Base-by-base conservation (phyloP, 1,140 invertebrate species). In the Fragariocoptes setiger region DNA sequence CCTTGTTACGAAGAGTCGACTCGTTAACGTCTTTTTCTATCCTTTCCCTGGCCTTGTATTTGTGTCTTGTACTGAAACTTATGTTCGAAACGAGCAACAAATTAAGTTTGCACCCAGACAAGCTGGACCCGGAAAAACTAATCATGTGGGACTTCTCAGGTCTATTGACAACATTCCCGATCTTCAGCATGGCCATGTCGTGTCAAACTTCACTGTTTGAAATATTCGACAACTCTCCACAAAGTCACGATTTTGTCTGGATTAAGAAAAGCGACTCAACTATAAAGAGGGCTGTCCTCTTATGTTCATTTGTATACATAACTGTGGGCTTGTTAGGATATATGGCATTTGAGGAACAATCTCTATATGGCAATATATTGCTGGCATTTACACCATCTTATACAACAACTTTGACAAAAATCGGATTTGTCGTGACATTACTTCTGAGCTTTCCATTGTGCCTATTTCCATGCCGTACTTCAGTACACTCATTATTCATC, bases 201-300 rank as follows among this genome's bases (percentile, higher is more conserved):
- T 90, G 83, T 62, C 83, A 92, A 64, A 85, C 80, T 67, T 85
- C 94, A 62, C 57, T 94, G 20, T 94, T 95, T 62, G 76, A 86
- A 56, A 75, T 94, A 43, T 92, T 86, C 55, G 80, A 88, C 48
- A 70, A 72, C 5, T 19, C 47, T 18, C 14, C 41, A 20, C 5
- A 40, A 19, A 44, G 42, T 2, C 62, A 88, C 20, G 74, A 77
- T 2, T 79, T 80, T 52, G 69, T 75, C 21, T 76, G 76, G 12
- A 54, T 88, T 31, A 76, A 80, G 45, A 76, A 74, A 53, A 78
- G 92, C 68, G 83, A 85, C 53, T 55, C 64, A 46, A 70, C 90
- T 41, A 73, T 86, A 2, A 69, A 69, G 51, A 70, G 73, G 45
- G 83, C 85, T 14, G 71, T 92, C 20, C 77, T 79, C 61, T 72